A percentile compares a stretch with the other conserved stretches of the same genome.
These are phyloP conservation scores for Sesamia inferens DNA, from an alignment of 2,888 invertebrate genomes.

Conservation along the genomic window DNA sequence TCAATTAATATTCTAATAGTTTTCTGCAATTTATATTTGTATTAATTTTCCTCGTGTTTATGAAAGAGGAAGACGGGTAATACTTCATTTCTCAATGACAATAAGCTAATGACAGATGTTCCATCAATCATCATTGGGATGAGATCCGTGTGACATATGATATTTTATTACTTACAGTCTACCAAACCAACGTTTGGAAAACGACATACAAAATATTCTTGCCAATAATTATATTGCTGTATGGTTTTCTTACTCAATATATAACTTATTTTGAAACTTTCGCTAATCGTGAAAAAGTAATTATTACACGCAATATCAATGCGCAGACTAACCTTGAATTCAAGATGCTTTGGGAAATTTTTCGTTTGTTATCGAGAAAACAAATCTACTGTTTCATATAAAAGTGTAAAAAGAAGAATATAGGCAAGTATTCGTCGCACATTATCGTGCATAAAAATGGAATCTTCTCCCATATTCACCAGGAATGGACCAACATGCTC, in stretches of 20 bases:
- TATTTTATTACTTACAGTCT: no score
- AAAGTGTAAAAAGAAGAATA: no score
- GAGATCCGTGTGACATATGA: conserved; percentile 7
- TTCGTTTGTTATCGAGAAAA: no score
- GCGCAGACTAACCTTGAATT: background rate
- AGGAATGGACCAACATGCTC: no score
- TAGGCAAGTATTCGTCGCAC: no score
- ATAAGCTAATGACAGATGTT: conserved; percentile 31
- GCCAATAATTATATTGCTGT: background rate
- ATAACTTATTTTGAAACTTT: conserved; percentile 1
- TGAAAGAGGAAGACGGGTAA: background rate
- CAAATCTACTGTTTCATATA: no score
- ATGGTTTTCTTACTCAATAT: background rate
- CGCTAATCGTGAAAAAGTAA: background rate
- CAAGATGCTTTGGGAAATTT: no score
- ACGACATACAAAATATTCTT: conserved; percentile 17
- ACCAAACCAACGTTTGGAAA: conserved; percentile 11
- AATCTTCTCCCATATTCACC: no score
- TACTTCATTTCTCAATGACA: conserved; percentile 11
- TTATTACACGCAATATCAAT: background rate
- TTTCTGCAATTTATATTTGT: conserved; percentile 2
- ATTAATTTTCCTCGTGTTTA: background rate
- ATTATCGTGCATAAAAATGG: no score
- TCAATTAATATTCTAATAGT: background rate
- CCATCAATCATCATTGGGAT: conserved; percentile 35